A percentile compares a stretch with the other conserved stretches of the same genome.
Conservation (phyloP, 2,113 vertebrate genomes). For the Galeopterus variegatus region DNA sequence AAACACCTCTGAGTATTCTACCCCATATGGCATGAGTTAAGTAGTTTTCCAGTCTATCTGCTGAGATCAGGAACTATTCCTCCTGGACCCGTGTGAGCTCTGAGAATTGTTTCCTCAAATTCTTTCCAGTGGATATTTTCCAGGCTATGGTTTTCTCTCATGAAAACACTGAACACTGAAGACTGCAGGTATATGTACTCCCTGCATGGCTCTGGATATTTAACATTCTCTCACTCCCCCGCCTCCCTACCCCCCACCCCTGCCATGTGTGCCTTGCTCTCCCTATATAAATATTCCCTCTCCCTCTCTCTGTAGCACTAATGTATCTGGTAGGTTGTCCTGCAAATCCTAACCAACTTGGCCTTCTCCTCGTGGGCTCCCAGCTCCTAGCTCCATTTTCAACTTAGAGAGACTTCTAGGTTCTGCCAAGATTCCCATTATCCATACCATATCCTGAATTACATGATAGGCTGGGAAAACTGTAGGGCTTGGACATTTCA, state of each 20-base stretch:
- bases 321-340: background rate
- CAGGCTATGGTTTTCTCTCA: background rate
- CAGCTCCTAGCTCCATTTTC: background rate
- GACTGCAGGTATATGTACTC: background rate
- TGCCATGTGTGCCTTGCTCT: no score
- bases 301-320: no score
- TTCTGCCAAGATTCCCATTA: background rate
- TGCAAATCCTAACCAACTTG: background rate
- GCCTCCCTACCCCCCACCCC: no score
- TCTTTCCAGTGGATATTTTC: background rate
- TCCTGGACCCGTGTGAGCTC: background rate
- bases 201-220: background rate
- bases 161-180: background rate
- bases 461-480: background rate
- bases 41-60: background rate
- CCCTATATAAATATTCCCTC: no score
- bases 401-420: background rate
- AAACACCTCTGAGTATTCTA: background rate
- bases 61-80: background rate
- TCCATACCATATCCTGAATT: background rate
- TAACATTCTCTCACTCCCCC: background rate
- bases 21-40: background rate
- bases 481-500: background rate
- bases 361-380: background rate
- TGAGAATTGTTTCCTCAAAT: background rate